Evolutionary conservation across 2,797 vertebrate genomes (phyloP).

Genomic region (Philypnodon macrostomus): DNA sequence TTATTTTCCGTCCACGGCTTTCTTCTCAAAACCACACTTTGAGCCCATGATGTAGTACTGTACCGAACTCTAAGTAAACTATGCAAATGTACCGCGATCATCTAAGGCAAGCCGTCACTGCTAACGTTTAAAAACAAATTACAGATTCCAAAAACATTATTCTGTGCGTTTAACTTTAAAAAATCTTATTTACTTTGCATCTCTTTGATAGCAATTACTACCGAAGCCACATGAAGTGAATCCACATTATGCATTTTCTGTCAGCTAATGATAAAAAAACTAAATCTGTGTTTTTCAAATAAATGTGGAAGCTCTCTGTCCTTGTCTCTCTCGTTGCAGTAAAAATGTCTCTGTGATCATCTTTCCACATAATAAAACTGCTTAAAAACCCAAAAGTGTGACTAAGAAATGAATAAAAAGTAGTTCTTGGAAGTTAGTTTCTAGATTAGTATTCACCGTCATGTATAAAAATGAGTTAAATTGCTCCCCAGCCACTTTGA

Average conservation of each 20-base stretch:
- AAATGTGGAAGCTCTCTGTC: constrained; percentile 10
- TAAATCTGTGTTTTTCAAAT: constrained; percentile 14
- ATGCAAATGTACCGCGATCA: constrained; percentile 40
- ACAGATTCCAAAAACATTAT: constrained; percentile 33
- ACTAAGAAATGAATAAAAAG: background rate
- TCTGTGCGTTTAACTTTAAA: constrained; percentile 32
- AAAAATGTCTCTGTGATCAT: constrained; percentile 13
- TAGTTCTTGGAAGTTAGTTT: constrained; percentile 21
- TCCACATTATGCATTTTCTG: constrained; percentile 21
- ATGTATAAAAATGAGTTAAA: constrained; percentile 52
- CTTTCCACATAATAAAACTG: constrained; percentile 16
- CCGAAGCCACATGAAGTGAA: constrained; percentile 18
- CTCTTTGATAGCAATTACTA: constrained; percentile 43
- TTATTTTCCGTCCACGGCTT: constrained; percentile 52
- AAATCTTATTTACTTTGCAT: constrained; percentile 30
- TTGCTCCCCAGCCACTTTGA: constrained; percentile 55
- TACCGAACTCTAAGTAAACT: constrained; percentile 37
- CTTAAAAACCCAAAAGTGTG: background rate
- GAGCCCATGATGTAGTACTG: constrained; percentile 26
- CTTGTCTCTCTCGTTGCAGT: constrained; percentile 2
- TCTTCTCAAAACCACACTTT: constrained; percentile 21
- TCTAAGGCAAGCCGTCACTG: constrained; percentile 16
- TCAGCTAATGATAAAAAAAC: constrained; percentile 21
- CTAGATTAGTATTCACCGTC: constrained; percentile 53
- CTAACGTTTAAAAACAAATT: constrained; percentile 22